Base-by-base conservation (phyloP, 1,140 invertebrate genomes). In the Drosophila kanapiae region DNA sequence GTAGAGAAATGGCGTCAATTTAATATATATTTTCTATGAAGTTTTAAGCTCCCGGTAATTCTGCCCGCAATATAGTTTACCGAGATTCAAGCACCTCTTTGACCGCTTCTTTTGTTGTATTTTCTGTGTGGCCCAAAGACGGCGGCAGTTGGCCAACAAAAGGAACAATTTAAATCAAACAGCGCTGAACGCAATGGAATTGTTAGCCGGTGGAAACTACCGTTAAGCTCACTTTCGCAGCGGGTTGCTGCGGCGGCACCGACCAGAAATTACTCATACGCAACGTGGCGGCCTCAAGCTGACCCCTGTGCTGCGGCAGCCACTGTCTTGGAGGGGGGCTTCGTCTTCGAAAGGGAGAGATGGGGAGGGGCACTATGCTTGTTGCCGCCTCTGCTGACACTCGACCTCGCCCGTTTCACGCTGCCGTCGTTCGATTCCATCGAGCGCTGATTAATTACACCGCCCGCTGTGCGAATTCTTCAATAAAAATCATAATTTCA, bases 401-500 rank as follows among this genome's bases (percentile, higher is more conserved):
- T 82, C 75, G 80, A 82, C 80, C 63, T 78, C 63, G 80, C 68
- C 80, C 74, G 80, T 82, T 82, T 78, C 80, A 75, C 80, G 80
- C 80, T 70, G 64, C 60, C 43, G 60, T 40, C 47, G 53, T 53
- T 54, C 56, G 33, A 74, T 72, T 79, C 82, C 79, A 70, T 76
- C 54, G 51, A 57, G 51, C 75, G 78, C 85, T 90, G 85, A 90
- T 90, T 90, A 90, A 90, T 90, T 90, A 90, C 85, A 90, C 85
- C 85, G 86, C 85, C 85, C 85, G 85, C 85, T 90, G 85, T 75
- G 85, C 85, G 79, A 90, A 90, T 90, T 90, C 85, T 87, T 90
- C 85, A 90, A 90, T 90, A 90, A 90, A 90, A 90, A 90, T 91
- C 86, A 88, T 88, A 88, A 88, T 90, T 90, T 90, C 81, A 70